These are phyloP conservation scores for Stegophylla sp. DNA, from an alignment of 2,888 invertebrate genomes.

Conservation along the genomic window DNA sequence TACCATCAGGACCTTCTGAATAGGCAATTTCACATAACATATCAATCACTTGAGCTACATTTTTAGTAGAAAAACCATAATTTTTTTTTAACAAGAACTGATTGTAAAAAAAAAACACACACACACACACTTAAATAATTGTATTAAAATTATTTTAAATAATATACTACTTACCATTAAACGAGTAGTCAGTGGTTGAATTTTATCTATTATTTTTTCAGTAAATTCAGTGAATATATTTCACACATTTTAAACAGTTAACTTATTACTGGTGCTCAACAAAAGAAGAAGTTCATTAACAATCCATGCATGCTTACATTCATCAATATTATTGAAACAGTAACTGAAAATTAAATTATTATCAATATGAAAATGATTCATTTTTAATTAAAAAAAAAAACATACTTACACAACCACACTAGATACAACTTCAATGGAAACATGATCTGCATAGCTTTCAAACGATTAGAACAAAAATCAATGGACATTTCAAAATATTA, in stretches of 20 bases:
- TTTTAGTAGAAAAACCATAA: constrained; percentile 75
- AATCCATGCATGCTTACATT: constrained; percentile 62
- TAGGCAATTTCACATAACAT: constrained; percentile 78
- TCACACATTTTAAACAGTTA: constrained; percentile 61
- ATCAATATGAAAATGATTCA: not conserved
- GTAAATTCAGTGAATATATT: constrained; percentile 62
- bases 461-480: constrained; percentile 61
- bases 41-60: constrained; percentile 80
- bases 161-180: constrained; percentile 61
- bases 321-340: constrained; percentile 61
- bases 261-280: constrained; percentile 61
- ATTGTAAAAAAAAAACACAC: constrained; percentile 63
- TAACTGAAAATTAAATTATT: constrained; percentile 60
- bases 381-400: constrained; percentile 62
- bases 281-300: constrained; percentile 62
- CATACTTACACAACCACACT: constrained; percentile 69
- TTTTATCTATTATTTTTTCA: constrained; percentile 61
- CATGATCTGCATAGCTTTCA: constrained; percentile 65
- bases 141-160: constrained; percentile 13
- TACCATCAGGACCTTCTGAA: constrained; percentile 66
- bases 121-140: no score
- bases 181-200: constrained; percentile 61
- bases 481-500: constrained; percentile 61
- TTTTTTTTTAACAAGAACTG: constrained; percentile 78
- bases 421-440: constrained; percentile 70